A percentile compares a stretch with the other conserved stretches of the same genome.
Evolutionary conservation across 2,888 invertebrate genomes (phyloP).

Genomic region (Chironomus riparius): DNA sequence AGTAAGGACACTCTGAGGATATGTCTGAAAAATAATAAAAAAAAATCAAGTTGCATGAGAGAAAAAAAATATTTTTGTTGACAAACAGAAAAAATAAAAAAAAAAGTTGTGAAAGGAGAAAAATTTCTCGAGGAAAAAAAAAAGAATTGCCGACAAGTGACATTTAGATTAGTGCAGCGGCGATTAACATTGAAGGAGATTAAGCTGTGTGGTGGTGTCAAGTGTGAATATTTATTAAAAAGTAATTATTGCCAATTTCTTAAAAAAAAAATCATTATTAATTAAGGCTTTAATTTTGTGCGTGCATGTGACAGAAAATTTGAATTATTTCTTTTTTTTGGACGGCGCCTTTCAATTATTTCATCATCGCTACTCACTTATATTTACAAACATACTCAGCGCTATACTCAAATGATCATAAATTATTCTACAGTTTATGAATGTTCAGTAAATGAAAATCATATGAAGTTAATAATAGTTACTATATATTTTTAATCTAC

Average conservation of each 20-base stretch:
- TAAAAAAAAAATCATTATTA: background rate
- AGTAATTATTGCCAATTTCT: background rate
- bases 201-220: background rate
- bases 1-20: too few species aligned
- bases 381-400: background rate
- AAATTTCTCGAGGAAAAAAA: too few species aligned
- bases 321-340: background rate
- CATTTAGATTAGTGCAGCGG: background rate
- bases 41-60: background rate
- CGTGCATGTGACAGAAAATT: background rate
- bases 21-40: background rate
- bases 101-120: background rate
- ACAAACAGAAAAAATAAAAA: background rate
- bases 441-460: too few species aligned
- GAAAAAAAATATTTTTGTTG: conserved; percentile 12
- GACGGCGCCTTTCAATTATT: background rate
- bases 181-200: conserved; percentile 12
- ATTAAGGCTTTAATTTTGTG: background rate
- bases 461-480: too few species aligned
- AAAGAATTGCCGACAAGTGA: conserved; percentile 3
- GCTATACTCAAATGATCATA: background rate
- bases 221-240: background rate
- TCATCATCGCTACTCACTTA: background rate
- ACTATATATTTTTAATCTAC: too few species aligned
- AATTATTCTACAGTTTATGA: background rate